Conservation (phyloP, 2,797 vertebrate species). For the Clarias laeviceps region DNA sequence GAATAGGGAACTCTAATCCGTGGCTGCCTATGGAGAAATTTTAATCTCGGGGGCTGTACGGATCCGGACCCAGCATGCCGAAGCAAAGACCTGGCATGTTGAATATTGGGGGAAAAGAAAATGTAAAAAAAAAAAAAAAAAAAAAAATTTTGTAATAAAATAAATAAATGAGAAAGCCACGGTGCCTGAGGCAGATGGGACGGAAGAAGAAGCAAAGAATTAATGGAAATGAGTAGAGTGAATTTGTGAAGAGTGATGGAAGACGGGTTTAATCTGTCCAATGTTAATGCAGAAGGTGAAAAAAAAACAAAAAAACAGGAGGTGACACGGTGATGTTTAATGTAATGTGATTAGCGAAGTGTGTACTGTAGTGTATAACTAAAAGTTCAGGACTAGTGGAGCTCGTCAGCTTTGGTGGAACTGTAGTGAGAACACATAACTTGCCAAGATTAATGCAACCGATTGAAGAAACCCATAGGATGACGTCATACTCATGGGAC, state of each 20-base stretch:
- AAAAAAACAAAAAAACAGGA: not conserved
- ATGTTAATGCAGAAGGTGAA: not conserved
- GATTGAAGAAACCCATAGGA: not conserved
- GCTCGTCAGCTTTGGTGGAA: not conserved
- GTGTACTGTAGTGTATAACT: not conserved
- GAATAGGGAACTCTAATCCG: slow-evolving; percentile 33
- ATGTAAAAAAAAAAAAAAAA: not conserved
- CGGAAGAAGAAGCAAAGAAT: not conserved
- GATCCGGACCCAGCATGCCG: slow-evolving; percentile 22
- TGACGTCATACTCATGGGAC: not conserved
- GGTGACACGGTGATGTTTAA: not conserved
- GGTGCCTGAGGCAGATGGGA: too few relatives aligned
- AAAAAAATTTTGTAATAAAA: not conserved
- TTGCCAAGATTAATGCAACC: not conserved
- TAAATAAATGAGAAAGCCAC: not conserved
- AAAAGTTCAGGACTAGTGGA: not conserved
- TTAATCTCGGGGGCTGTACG: slow-evolving; percentile 27
- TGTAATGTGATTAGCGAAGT: not conserved
- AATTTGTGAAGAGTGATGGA: not conserved
- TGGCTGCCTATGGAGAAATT: slow-evolving; percentile 25
- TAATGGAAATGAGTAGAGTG: not conserved
- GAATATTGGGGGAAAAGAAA: not conserved
- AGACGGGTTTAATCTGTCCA: not conserved
- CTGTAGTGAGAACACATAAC: not conserved
- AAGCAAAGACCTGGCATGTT: not conserved